Percentiles rank a stretch among this genome's conserved stretches.
Evolutionary conservation across 2,113 vertebrate genomes (phyloP).

Genomic region (Trematocara marginatum): DNA sequence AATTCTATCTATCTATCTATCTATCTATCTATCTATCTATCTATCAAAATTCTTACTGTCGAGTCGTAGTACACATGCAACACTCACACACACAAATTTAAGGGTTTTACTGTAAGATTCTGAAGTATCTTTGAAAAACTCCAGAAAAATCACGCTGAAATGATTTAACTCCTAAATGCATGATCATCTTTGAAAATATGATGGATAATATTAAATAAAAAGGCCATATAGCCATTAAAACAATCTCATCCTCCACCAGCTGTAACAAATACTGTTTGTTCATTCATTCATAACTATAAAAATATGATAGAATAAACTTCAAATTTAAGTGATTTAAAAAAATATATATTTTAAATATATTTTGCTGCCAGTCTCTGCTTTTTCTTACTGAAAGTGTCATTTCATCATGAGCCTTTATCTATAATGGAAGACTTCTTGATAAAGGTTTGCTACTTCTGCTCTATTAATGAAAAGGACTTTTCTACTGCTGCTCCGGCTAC

Average conservation of each 20-base stretch:
- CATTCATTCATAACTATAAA: background rate
- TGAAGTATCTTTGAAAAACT: background rate
- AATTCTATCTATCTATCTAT: background rate
- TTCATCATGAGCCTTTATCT: background rate
- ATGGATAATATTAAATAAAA: background rate
- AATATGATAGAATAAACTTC: background rate
- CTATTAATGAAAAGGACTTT: background rate
- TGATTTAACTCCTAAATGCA: background rate
- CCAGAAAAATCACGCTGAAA: accelerated
- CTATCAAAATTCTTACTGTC: background rate
- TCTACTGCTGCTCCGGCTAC: background rate
- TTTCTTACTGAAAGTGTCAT: background rate
- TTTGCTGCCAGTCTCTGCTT: background rate
- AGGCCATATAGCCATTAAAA: background rate
- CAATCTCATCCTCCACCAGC: background rate
- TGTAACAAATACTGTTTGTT: background rate
- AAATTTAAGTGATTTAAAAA: background rate
- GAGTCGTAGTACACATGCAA: background rate
- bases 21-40: background rate
- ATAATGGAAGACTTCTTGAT: background rate
- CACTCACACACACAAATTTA: background rate
- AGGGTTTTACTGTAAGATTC: background rate
- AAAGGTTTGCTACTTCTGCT: background rate
- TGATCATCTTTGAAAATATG: background rate
- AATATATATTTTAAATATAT: background rate